These are phyloP conservation scores for Poecilia velifera DNA, from an alignment of 2,797 vertebrate species.

Conservation along the genomic window DNA sequence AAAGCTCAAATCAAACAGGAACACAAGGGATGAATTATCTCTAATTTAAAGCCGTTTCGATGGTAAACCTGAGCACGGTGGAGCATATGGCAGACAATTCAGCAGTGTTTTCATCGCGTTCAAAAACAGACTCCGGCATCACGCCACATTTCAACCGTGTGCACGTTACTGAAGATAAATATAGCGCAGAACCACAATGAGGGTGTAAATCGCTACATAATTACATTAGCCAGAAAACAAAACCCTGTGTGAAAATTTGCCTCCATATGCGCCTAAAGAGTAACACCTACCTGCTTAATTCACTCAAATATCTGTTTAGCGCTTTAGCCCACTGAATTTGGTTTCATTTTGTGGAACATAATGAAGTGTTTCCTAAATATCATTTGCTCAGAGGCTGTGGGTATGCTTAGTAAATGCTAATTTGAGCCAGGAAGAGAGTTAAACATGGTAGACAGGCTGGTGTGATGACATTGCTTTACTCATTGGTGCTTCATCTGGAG, in stretches of 20 bases:
- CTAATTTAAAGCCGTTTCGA: slow-evolving; percentile 63
- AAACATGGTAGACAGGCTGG: background rate
- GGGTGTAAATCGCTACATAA: slow-evolving; percentile 71
- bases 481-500: slow-evolving; percentile 9
- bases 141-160: slow-evolving; percentile 75
- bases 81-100: slow-evolving; percentile 78
- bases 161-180: slow-evolving; percentile 73
- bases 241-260: slow-evolving; percentile 51
- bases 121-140: slow-evolving; percentile 68
- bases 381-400: slow-evolving; percentile 13
- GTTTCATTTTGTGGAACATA: slow-evolving; percentile 38
- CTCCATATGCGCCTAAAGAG: slow-evolving; percentile 38
- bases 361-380: slow-evolving; percentile 18
- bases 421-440: slow-evolving; percentile 11
- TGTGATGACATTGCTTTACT: slow-evolving; percentile 4
- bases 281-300: slow-evolving; percentile 58
- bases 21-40: slow-evolving; percentile 59
- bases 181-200: slow-evolving; percentile 54
- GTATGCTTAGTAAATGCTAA: slow-evolving; percentile 2
- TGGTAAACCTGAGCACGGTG: slow-evolving; percentile 55
- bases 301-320: slow-evolving; percentile 46
- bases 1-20: slow-evolving; percentile 63
- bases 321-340: slow-evolving; percentile 22
- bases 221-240: slow-evolving; percentile 61
- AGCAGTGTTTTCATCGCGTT: slow-evolving; percentile 69